phyloP scores from a whole-genome alignment of 1,140 invertebrate species.

The Oreohelix idahoensis region DNA sequence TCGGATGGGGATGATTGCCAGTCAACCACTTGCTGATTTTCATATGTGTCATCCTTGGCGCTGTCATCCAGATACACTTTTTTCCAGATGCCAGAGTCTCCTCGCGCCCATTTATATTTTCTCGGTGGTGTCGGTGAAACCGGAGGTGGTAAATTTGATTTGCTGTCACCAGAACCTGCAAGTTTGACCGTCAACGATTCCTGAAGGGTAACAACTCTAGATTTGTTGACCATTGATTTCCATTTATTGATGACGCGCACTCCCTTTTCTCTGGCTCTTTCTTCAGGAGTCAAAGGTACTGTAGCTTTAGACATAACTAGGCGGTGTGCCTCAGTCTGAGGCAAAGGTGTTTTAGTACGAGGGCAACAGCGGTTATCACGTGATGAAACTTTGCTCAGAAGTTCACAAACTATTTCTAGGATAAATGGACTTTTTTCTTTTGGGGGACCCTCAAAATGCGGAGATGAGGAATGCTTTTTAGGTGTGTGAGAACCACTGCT shows the following conservation, averaged over 20 bases:
- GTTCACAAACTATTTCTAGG: constrained; percentile 29
- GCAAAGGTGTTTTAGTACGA: constrained; percentile 4
- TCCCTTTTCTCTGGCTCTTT: not conserved
- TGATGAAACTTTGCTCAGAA: constrained; percentile 18
- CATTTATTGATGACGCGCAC: constrained; percentile 28
- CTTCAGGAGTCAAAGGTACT: not conserved
- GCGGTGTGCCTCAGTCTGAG: not conserved
- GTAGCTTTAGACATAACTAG: not conserved
- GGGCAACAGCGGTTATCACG: not conserved
- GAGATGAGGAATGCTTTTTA: not conserved
- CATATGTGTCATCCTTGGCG: not conserved
- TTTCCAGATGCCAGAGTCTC: constrained; percentile 42
- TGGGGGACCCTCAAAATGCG: constrained; percentile 2
- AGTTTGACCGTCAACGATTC: constrained; percentile 34
- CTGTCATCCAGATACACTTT: constrained; percentile 40
- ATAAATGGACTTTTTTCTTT: constrained; percentile 31
- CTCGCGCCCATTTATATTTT: constrained; percentile 45
- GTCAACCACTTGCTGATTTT: not conserved
- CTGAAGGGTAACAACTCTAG: constrained; percentile 28
- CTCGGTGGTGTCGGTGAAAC: constrained; percentile 40
- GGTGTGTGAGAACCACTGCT: not conserved
- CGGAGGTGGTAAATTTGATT: constrained; percentile 18
- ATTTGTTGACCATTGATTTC: constrained; percentile 40
- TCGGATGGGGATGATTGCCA: no score
- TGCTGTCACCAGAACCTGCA: not conserved